These are phyloP conservation scores for Lates japonicus DNA, from an alignment of 2,797 vertebrate species.

Conservation along the genomic window DNA sequence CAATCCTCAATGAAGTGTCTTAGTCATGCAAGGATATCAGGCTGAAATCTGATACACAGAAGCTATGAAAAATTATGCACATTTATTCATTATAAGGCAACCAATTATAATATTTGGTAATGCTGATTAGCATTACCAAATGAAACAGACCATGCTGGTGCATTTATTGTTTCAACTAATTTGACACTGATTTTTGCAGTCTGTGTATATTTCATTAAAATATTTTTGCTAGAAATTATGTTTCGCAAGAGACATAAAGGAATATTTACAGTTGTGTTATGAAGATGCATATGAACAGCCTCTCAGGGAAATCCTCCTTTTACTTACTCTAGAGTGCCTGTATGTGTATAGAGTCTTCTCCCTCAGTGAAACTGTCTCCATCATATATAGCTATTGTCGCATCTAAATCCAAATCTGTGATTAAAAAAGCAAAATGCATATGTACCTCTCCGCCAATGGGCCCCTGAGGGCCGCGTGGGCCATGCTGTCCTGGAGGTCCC, in stretches of 20 bases:
- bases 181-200: conserved; percentile 9
- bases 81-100: conserved; percentile 20
- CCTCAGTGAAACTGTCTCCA: neutral
- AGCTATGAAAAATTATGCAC: conserved; percentile 18
- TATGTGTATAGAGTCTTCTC: neutral
- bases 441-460: conserved; percentile 90
- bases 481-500: conserved; percentile 93
- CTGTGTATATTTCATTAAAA: neutral
- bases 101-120: conserved; percentile 25
- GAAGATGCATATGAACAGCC: conserved; percentile 12
- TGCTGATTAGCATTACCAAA: conserved; percentile 35
- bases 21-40: neutral
- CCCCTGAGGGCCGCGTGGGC: conserved; percentile 91
- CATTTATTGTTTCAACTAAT: conserved; percentile 32
- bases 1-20: conserved; percentile 6
- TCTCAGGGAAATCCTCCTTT: neutral
- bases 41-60: neutral
- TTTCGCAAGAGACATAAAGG: neutral
- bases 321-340: no score
- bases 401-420: conserved; percentile 14
- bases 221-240: neutral
- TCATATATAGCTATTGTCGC: neutral
- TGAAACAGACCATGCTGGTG: conserved; percentile 17
- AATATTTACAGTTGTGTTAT: conserved; percentile 10
- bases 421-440: neutral